phyloP scores from a whole-genome alignment of 1,140 invertebrate species.

The Melanaphis sacchari region DNA sequence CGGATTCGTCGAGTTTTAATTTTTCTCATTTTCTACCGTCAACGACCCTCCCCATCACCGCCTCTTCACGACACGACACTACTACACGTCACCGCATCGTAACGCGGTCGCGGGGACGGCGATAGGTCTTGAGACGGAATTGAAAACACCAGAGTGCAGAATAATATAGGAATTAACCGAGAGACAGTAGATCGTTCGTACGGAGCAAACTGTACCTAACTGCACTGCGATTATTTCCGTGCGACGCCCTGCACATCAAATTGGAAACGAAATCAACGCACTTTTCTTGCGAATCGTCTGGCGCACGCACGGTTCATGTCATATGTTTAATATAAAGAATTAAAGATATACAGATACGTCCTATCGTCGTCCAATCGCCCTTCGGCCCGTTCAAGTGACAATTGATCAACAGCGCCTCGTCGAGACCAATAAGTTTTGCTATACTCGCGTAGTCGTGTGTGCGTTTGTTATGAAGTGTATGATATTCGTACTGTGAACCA shows the following conservation, averaged over 20 bases:
- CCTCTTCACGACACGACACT: background rate
- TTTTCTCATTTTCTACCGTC: background rate
- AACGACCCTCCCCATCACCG: no score
- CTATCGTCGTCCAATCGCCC: no score
- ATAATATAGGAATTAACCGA: background rate
- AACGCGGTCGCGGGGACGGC: no score
- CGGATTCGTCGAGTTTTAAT: background rate
- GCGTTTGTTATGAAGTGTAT: background rate
- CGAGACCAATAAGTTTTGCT: background rate
- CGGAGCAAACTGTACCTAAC: background rate
- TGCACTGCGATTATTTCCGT: no score
- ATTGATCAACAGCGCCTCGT: background rate
- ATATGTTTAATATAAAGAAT: no score
- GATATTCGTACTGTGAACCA: background rate
- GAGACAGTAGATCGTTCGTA: no score
- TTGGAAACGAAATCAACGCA: no score
- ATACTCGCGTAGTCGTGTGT: background rate
- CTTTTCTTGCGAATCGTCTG: no score
- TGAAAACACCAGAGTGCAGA: background rate
- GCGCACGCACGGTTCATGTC: no score
- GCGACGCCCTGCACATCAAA: no score
- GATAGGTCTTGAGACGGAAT: background rate
- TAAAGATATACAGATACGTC: no score
- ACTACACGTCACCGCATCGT: background rate
- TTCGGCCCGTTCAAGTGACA: no score